A percentile compares a stretch with the other conserved stretches of the same genome.
Conservation (phyloP, 23 tunicate species). For the Halocynthia roretzi region DNA sequence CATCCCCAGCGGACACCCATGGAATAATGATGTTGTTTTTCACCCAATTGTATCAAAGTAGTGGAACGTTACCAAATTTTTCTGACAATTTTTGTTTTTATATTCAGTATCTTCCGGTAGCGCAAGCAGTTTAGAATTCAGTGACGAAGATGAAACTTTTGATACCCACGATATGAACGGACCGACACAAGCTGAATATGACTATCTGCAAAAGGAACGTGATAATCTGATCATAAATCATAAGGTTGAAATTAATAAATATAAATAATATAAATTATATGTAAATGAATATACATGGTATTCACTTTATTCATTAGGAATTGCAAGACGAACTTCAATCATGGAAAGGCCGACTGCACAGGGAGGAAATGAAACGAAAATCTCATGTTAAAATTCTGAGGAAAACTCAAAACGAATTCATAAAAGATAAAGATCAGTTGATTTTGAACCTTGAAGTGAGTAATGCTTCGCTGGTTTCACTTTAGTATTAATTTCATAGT, state of each 20-base stretch:
- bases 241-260: neutral
- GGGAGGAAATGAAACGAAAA: constrained; percentile 38
- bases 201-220: constrained; percentile 8
- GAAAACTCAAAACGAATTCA: constrained; percentile 49
- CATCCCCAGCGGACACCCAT: too few species aligned
- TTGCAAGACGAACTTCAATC: constrained; percentile 30
- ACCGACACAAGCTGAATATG: constrained; percentile 29
- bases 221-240: neutral
- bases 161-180: neutral
- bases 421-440: constrained; percentile 69
- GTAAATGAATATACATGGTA: neutral
- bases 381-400: constrained; percentile 47
- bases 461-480: neutral
- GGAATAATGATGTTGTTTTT: too few species aligned
- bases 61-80: too few species aligned
- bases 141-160: constrained; percentile 9
- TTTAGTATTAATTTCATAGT: too few species aligned
- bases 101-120: neutral
- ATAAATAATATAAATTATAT: neutral
- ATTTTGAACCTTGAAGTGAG: constrained; percentile 56
- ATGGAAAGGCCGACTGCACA: constrained; percentile 20
- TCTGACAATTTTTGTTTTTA: too few species aligned
- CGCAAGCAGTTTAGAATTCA: neutral
- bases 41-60: too few species aligned
- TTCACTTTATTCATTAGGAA: constrained; percentile 12